A percentile compares a stretch with the other conserved stretches of the same genome.
phyloP scores from a whole-genome alignment of 2,113 vertebrate genomes.

The Polypterus senegalus region DNA sequence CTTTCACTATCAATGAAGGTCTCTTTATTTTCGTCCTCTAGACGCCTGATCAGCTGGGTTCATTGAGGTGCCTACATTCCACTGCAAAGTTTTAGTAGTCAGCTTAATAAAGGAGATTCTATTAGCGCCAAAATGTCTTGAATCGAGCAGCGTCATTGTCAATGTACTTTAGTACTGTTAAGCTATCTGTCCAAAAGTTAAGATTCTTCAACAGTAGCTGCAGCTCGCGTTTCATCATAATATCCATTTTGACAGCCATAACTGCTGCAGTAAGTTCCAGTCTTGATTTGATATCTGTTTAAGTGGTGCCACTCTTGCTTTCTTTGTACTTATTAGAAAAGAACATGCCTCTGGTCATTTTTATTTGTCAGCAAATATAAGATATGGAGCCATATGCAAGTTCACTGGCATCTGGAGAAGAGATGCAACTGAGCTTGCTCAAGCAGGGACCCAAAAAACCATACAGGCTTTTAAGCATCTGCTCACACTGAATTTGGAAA shows the following conservation, averaged over 20 bases:
- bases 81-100: constrained; percentile 9
- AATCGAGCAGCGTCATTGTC: constrained; percentile 12
- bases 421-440: constrained; percentile 15
- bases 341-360: neutral
- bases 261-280: too few relatives aligned
- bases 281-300: constrained; percentile 1
- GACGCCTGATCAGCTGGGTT: constrained; percentile 16
- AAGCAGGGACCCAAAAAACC: constrained; percentile 5
- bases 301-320: constrained; percentile 12
- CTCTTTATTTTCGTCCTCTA: constrained; percentile 6
- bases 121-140: constrained; percentile 11
- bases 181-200: constrained; percentile 15
- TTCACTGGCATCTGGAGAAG: constrained; percentile 15
- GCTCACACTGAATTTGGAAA: too few relatives aligned
- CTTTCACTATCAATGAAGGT: constrained; percentile 9
- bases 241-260: constrained; percentile 22
- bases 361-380: constrained; percentile 4
- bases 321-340: constrained; percentile 18
- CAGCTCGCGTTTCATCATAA: constrained; percentile 18
- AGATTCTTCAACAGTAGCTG: constrained; percentile 10
- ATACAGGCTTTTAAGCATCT: too few relatives aligned
- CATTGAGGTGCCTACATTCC: constrained; percentile 10
- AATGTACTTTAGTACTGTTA: constrained; percentile 11
- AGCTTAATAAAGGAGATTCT: constrained; percentile 5
- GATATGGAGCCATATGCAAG: constrained; percentile 10